These are phyloP conservation scores for Piaya cayana DNA, from an alignment of 2,113 vertebrate genomes.

Conservation along the genomic window DNA sequence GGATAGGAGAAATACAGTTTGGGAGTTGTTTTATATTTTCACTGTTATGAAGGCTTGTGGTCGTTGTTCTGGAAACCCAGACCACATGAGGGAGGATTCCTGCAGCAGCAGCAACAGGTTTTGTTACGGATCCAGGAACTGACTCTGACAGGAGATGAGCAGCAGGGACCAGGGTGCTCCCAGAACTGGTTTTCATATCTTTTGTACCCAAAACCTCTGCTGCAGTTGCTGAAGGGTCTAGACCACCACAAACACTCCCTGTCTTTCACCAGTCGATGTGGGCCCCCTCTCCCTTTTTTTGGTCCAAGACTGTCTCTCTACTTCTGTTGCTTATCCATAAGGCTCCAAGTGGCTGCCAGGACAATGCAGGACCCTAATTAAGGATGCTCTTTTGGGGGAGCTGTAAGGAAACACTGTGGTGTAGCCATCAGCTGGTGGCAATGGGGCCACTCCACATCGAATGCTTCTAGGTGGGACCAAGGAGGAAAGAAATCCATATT, in stretches of 20 bases:
- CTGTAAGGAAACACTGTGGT: not conserved
- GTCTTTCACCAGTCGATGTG: not conserved
- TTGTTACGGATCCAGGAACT: not conserved
- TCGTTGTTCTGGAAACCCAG: not conserved
- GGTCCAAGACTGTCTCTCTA: not conserved
- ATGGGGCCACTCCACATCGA: not conserved
- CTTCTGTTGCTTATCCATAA: not conserved
- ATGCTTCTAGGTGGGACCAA: not conserved
- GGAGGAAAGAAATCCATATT: not conserved
- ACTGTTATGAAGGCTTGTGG: not conserved
- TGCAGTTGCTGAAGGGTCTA: not conserved
- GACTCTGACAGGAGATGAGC: not conserved
- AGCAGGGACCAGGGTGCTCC: not conserved
- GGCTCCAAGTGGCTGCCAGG: not conserved
- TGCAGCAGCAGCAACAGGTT: not conserved
- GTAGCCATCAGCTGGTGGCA: not conserved
- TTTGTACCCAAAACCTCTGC: conserved; percentile 9
- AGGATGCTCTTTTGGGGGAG: not conserved
- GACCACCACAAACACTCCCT: not conserved
- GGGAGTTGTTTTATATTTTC: conserved; percentile 16
- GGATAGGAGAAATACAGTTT: not conserved
- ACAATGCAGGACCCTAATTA: not conserved
- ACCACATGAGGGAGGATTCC: not conserved
- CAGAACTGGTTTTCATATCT: not conserved
- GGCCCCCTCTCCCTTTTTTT: not conserved